phyloP scores from a whole-genome alignment of 2,113 vertebrate genomes.

The Trochalopteron elliotii region DNA sequence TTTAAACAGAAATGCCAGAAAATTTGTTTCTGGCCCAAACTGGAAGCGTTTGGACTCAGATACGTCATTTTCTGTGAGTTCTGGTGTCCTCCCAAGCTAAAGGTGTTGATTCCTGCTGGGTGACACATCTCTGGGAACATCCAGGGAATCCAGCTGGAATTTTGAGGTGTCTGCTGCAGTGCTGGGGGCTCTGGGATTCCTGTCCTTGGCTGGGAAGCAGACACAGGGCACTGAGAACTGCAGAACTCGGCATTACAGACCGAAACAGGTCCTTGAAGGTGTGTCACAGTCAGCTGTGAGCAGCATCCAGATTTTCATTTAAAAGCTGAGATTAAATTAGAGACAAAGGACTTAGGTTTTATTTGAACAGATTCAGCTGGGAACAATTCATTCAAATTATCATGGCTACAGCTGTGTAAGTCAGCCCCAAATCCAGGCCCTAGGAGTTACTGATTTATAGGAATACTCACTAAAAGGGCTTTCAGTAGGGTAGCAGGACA shows the following conservation, averaged over 20 bases:
- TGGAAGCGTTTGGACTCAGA: neutral
- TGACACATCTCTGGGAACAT: fast-evolving
- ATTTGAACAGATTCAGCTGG: neutral
- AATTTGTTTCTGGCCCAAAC: neutral
- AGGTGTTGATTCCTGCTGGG: fast-evolving
- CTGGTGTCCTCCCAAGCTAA: neutral
- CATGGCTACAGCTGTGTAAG: neutral
- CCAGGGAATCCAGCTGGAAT: neutral
- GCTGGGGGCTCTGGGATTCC: neutral
- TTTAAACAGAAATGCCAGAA: neutral
- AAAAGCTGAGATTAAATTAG: neutral
- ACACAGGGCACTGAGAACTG: fast-evolving
- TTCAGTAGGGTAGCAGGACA: neutral
- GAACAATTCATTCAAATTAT: neutral
- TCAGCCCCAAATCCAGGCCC: neutral
- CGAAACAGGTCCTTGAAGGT: neutral
- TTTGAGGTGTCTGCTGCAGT: neutral
- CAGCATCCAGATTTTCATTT: neutral
- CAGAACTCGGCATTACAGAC: fast-evolving
- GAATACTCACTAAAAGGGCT: neutral
- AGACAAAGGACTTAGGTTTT: neutral
- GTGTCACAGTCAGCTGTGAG: neutral
- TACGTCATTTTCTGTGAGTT: fast-evolving
- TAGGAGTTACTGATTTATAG: neutral
- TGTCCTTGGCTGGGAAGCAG: neutral